Evolutionary conservation across 2,113 vertebrate genomes (phyloP).

Genomic region (Thomomys bottae): DNA sequence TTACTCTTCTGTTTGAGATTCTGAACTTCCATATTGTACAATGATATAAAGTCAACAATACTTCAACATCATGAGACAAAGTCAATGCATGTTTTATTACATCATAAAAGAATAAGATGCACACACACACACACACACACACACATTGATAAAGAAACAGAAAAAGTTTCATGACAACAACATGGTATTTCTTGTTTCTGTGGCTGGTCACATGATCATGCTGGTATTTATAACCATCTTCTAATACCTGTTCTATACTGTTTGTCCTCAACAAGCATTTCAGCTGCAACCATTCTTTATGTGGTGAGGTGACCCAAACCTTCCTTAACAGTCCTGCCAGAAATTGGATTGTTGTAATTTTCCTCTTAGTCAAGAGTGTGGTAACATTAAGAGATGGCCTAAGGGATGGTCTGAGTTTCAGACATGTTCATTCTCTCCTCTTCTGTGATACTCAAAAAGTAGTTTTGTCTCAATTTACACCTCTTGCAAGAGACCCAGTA

Average conservation of each 20-base stretch:
- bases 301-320: not conserved
- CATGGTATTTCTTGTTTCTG: not conserved
- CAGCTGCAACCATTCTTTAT: not conserved
- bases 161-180: not conserved
- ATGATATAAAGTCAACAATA: not conserved
- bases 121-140: not conserved
- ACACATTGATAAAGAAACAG: not conserved
- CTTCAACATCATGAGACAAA: not conserved
- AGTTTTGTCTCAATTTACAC: not conserved
- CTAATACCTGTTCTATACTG: not conserved
- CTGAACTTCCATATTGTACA: not conserved
- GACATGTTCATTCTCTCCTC: not conserved
- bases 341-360: not conserved
- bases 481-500: not conserved
- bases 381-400: not conserved
- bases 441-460: not conserved
- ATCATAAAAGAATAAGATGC: not conserved
- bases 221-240: not conserved
- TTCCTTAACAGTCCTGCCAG: not conserved
- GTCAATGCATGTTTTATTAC: not conserved
- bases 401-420: not conserved
- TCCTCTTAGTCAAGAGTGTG: not conserved
- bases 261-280: not conserved
- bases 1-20: not conserved
- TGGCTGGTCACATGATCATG: not conserved